Conservation (phyloP, 2,888 invertebrate genomes). For the Campoplex capitator region DNA sequence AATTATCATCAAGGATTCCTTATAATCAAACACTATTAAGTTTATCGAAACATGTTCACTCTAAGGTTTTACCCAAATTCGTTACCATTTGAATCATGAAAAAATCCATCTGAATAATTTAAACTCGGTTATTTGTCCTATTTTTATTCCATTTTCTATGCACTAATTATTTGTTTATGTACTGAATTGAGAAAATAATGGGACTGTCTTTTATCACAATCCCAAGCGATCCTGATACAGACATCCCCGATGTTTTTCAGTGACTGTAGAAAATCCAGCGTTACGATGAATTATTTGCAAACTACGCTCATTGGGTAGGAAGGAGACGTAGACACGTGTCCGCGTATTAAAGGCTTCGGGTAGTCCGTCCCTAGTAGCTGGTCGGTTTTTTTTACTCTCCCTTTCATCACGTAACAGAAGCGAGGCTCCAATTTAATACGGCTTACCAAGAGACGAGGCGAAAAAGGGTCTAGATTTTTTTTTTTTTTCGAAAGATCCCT, state of each 20-base stretch:
- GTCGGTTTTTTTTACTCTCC: constrained; percentile 39
- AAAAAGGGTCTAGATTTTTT: constrained; percentile 63
- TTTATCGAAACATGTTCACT: no score
- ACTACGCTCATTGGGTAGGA: constrained; percentile 45
- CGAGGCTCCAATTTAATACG: constrained; percentile 68
- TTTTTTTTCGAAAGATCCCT: constrained; percentile 64
- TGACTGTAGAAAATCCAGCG: constrained; percentile 13
- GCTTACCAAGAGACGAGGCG: constrained; percentile 65
- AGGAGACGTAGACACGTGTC: constrained; percentile 51
- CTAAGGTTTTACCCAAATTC: neutral
- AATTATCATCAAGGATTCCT: neutral
- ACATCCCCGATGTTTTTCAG: neutral
- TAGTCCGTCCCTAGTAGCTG: constrained; percentile 28
- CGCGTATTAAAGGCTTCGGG: constrained; percentile 62
- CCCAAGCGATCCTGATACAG: neutral
- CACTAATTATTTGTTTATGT: neutral
- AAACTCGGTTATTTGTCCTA: neutral
- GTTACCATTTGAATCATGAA: neutral
- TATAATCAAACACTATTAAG: neutral
- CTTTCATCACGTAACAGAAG: constrained; percentile 66
- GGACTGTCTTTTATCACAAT: neutral
- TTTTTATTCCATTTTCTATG: neutral
- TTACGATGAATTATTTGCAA: constrained; percentile 57
- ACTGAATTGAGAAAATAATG: neutral
- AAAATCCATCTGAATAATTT: neutral